Conservation (phyloP, 2,113 vertebrate genomes). For the Sinocyclocheilus anophthalmus region DNA sequence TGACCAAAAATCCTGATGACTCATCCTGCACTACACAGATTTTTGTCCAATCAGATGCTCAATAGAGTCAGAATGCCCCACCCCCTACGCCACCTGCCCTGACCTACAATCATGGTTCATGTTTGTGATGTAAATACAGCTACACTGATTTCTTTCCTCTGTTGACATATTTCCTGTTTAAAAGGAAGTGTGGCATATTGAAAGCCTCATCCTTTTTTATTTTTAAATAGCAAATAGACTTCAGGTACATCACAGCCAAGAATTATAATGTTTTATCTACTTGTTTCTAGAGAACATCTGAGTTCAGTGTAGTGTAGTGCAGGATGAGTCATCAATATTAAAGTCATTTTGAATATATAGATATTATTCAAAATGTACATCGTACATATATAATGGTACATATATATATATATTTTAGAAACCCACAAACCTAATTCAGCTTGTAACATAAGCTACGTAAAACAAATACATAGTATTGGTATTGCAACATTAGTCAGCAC, state of each 20-base stretch:
- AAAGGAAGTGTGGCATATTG: neutral
- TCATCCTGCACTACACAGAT: neutral
- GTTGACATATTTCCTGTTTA: neutral
- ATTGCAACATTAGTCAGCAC: slow-evolving; percentile 13
- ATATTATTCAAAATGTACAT: no score
- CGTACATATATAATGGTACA: no score
- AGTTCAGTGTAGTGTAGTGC: neutral
- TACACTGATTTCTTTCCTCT: neutral
- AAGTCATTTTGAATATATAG: no score
- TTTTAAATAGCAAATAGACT: neutral
- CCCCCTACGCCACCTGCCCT: neutral
- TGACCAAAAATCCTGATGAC: neutral
- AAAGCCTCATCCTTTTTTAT: neutral
- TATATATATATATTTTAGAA: no score
- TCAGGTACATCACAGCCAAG: neutral
- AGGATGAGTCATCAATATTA: no score
- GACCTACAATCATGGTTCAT: neutral
- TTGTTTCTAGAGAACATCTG: neutral
- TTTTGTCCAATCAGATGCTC: neutral
- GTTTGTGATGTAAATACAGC: neutral
- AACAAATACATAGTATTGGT: slow-evolving; percentile 36
- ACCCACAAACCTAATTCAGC: neutral
- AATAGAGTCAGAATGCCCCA: neutral
- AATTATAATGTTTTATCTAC: neutral
- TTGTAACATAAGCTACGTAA: neutral